Evolutionary conservation across 2,888 invertebrate species (phyloP), one percentile per base, ranked within the genome.

Genomic region (Hedya salicella): DNA sequence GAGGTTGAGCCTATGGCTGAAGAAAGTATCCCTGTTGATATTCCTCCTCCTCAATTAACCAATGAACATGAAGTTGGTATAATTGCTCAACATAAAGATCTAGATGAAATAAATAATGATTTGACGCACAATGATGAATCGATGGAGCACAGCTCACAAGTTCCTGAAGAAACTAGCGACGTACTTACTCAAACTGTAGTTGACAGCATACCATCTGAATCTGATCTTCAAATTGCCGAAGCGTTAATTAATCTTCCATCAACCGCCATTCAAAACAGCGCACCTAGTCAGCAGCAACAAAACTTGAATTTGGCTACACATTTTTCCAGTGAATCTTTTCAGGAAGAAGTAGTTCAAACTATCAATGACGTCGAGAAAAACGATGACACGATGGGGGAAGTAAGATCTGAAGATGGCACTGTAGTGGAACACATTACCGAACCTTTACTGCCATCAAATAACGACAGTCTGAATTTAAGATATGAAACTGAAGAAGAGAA

Each of bases 151-250:
- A n/a, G 17, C n/a, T 11, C 11, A 40, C 39, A 25, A 14, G 44
- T 40, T 14, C 25, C 53, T 1, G 61, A 54, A 32, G 67, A 70
- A 14, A 68, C 69, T 4, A 76, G 71, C 66, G 30, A 73, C 53
- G 44, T 21, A 49, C 14, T 69, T 67, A 11, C 40, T 16, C 67
- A 65, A 53, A n/a, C 39, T 32, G 50, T 62, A 11, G 54, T 59
- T 2, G 80, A 87, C 69, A 87, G 71, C 75, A 69, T 77, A 42
- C 92, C 90, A 4, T 83, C 92, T 19, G 92, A 92, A 79, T 91
- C 91, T 13, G 93, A 91, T 75, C 79, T 93, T 14, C 92, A 93
- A 81, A 86, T 93, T 68, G 93, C 93, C 16, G 91, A 93, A 77
- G 83, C 93, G 1, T 83, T 93, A 17, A 88, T 92, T 56, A 92